phyloP scores from a whole-genome alignment of 2,797 vertebrate genomes.

The Tapirus indicus region DNA sequence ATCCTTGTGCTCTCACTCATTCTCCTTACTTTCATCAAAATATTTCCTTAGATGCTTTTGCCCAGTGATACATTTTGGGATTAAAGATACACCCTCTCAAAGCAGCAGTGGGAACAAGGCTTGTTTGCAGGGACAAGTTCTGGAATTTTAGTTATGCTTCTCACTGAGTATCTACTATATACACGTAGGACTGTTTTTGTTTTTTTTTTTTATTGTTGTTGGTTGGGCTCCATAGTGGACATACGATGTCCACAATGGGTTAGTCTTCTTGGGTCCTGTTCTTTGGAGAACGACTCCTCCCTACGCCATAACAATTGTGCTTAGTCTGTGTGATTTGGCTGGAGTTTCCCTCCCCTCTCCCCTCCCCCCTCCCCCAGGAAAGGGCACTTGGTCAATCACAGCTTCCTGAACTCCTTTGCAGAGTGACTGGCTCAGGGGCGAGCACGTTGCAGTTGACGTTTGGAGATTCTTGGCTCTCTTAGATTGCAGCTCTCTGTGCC shows the following conservation, averaged over 20 bases:
- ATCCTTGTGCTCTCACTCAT: background rate
- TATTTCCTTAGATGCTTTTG: background rate
- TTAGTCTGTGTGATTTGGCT: background rate
- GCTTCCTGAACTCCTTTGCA: background rate
- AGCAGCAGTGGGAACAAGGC: background rate
- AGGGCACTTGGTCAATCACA: background rate
- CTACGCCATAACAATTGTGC: background rate
- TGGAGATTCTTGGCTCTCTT: constrained; percentile 12
- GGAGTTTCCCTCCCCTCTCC: background rate
- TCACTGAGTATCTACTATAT: background rate
- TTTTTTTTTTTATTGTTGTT: background rate
- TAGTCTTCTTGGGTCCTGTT: background rate
- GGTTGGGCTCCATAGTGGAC: background rate
- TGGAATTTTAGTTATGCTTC: background rate
- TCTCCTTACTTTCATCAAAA: constrained; percentile 6
- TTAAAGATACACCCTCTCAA: background rate
- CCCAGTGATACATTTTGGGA: background rate
- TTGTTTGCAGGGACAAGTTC: background rate
- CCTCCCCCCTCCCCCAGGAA: background rate
- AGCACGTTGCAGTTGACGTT: background rate
- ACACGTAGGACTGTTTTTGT: background rate
- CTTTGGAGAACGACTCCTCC: background rate
- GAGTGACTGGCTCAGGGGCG: background rate
- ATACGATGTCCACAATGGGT: background rate
- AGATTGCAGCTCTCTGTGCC: background rate